Conservation (phyloP, 2,113 vertebrate genomes). For the Chrysochloris asiatica region DNA sequence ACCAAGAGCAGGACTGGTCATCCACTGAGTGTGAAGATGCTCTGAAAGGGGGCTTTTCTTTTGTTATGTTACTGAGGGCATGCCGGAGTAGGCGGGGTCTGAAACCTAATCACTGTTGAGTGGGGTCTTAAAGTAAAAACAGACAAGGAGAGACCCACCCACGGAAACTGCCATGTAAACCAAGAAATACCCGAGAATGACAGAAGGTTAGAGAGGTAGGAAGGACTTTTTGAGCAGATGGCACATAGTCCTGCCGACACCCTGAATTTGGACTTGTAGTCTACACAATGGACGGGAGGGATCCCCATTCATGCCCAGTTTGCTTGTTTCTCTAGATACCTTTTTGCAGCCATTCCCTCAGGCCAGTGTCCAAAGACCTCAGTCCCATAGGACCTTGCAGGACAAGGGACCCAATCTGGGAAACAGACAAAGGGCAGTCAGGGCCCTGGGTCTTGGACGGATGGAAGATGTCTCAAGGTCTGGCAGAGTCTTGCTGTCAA, state of each 20-base stretch:
- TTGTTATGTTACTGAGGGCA: background rate
- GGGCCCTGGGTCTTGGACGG: rapidly evolving
- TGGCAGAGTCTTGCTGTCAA: background rate
- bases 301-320: too few species aligned
- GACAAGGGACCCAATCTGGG: background rate
- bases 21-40: background rate
- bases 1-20: background rate
- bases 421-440: too few species aligned
- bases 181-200: background rate
- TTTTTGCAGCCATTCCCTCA: background rate
- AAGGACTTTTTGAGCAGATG: too few species aligned
- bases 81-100: background rate
- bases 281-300: too few species aligned
- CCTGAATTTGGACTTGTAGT: too few species aligned
- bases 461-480: background rate
- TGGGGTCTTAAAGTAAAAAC: background rate
- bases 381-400: background rate
- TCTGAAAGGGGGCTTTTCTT: background rate
- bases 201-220: background rate
- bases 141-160: background rate
- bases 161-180: background rate
- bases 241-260: too few species aligned
- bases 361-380: background rate
- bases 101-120: background rate
- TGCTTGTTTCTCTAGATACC: background rate